phyloP scores from a whole-genome alignment of 2,113 vertebrate genomes.

The Bufo bufo region DNA sequence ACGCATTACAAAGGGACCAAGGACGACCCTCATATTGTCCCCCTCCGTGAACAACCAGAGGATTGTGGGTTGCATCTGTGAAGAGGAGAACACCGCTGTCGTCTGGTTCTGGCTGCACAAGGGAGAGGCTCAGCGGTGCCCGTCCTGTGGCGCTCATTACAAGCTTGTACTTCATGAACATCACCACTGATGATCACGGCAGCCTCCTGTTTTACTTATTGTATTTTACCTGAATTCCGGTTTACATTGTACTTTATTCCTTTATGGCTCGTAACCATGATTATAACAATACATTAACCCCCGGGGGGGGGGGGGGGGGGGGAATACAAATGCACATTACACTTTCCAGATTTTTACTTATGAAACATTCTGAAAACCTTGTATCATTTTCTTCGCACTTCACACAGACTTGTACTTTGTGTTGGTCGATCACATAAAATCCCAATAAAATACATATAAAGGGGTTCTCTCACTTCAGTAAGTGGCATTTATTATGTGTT shows the following conservation, averaged over 20 bases:
- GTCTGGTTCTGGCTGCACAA: conserved; percentile 90
- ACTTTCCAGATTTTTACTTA: no score
- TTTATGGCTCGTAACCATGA: conserved; percentile 5
- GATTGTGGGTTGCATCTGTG: conserved; percentile 89
- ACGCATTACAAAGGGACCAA: conserved; percentile 82
- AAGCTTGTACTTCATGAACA: conserved; percentile 78
- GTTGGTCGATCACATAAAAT: no score
- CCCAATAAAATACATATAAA: no score
- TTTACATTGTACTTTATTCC: conserved; percentile 25
- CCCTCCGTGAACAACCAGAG: conserved; percentile 83
- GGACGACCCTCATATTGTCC: conserved; percentile 84
- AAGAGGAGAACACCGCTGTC: conserved; percentile 84
- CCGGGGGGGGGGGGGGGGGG: no score
- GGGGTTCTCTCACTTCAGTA: no score
- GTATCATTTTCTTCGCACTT: no score
- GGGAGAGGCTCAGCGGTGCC: conserved; percentile 85
- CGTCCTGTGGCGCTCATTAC: conserved; percentile 84
- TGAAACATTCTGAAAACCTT: no score
- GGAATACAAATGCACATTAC: no score
- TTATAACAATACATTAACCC: conserved; percentile 21
- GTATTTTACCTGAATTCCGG: not conserved
- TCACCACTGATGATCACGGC: conserved; percentile 60
- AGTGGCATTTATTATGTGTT: no score
- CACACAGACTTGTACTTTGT: no score
- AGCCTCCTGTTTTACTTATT: not conserved